Conservation (phyloP, 2,888 invertebrate species). For the Plagiodera versicolora region DNA sequence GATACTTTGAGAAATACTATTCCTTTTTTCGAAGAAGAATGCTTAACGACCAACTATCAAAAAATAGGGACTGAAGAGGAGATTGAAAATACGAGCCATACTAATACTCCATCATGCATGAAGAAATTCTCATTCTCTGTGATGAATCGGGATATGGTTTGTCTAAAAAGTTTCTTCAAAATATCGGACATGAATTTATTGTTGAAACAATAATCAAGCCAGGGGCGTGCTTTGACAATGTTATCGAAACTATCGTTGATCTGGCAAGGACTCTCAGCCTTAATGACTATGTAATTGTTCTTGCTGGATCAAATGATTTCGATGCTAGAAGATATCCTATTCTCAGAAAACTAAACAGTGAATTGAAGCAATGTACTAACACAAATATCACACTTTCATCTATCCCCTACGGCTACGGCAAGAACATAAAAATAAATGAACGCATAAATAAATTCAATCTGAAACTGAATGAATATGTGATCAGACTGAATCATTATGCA, state of each 20-base stretch:
- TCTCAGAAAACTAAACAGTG: slow-evolving; percentile 1
- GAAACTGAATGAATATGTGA: slow-evolving; percentile 1
- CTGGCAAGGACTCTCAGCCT: background rate
- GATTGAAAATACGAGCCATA: background rate
- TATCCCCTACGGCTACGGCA: slow-evolving; percentile 4
- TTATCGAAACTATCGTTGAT: background rate
- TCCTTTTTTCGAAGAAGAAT: background rate
- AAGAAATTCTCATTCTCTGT: background rate
- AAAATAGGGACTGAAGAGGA: background rate
- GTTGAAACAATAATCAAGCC: background rate
- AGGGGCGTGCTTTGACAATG: background rate
- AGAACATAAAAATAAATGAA: background rate
- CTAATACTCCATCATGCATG: background rate
- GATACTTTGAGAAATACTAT: background rate
- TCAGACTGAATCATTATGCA: background rate
- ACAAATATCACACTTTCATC: slow-evolving; percentile 3
- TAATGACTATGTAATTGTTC: slow-evolving; percentile 1
- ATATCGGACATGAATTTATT: background rate
- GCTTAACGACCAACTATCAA: background rate
- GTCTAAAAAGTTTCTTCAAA: background rate
- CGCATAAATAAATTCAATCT: background rate
- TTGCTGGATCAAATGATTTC: slow-evolving; percentile 1
- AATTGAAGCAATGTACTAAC: background rate
- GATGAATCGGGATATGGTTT: slow-evolving; percentile 5
- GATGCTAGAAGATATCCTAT: background rate